phyloP scores from a whole-genome alignment of 35 echinoderm and acorn worm genomes.

The Strongylocentrotus purpuratus region DNA sequence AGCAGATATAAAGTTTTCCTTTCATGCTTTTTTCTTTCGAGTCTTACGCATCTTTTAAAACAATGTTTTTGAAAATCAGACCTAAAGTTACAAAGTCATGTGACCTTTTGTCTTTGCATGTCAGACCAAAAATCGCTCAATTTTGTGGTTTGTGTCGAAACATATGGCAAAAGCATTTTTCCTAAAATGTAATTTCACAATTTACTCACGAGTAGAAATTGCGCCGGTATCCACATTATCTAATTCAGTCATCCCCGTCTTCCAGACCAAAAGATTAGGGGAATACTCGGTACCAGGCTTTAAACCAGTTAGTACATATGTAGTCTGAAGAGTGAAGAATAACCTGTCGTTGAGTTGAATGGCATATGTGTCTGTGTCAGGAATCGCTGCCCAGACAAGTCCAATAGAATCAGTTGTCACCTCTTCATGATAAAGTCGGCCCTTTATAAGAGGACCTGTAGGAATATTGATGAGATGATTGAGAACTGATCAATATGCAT shows the following conservation, averaged over 20 bases:
- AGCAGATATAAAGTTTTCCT: no score
- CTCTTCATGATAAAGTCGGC: background rate
- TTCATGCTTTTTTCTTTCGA: no score
- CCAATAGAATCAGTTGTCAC: background rate
- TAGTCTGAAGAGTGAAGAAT: background rate
- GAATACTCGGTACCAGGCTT: constrained; percentile 1
- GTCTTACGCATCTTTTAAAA: no score
- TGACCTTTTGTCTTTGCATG: no score
- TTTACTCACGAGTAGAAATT: background rate
- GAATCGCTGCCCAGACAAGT: background rate
- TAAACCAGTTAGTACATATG: background rate
- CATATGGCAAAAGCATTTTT: no score
- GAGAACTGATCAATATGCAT: no score
- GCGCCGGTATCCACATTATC: background rate
- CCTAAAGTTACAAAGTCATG: no score
- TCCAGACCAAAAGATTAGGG: background rate
- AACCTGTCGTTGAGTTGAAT: background rate
- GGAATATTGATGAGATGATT: background rate
- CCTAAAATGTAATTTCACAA: background rate
- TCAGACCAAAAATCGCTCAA: no score
- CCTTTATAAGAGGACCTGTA: background rate
- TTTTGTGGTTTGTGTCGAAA: no score
- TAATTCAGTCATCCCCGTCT: background rate
- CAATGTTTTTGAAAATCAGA: no score
- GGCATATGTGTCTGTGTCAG: background rate